These are phyloP conservation scores for Protaetia brevitarsis DNA, from an alignment of 1,140 invertebrate species.

Conservation along the genomic window DNA sequence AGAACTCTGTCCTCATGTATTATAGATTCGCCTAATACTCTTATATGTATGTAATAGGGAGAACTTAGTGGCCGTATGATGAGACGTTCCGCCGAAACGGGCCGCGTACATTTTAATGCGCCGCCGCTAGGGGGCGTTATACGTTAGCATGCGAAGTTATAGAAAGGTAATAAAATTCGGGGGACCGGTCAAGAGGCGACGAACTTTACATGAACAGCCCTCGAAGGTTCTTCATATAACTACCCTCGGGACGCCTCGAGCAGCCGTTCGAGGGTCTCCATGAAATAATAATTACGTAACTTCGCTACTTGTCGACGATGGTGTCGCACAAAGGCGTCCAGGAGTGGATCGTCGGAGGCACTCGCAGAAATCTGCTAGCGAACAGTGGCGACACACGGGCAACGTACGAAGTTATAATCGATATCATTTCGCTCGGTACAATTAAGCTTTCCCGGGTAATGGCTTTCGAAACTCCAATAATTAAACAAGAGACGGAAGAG, in stretches of 20 bases:
- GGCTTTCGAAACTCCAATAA: too few relatives aligned
- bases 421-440: too few relatives aligned
- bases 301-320: conserved; percentile 15
- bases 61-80: background rate
- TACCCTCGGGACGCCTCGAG: conserved; percentile 20
- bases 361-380: too few relatives aligned
- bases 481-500: too few relatives aligned
- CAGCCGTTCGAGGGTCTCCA: conserved; percentile 5
- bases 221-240: conserved; percentile 19
- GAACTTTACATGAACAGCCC: conserved; percentile 21
- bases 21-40: conserved; percentile 14
- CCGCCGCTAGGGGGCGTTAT: background rate
- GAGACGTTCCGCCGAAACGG: background rate
- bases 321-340: background rate
- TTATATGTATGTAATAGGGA: too few relatives aligned
- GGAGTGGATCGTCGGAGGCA: too few relatives aligned
- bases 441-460: too few relatives aligned
- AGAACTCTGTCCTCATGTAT: too few relatives aligned
- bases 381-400: too few relatives aligned
- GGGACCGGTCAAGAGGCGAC: conserved; percentile 8
- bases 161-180: conserved; percentile 19
- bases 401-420: too few relatives aligned
- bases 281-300: conserved; percentile 22
- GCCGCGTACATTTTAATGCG: too few relatives aligned
- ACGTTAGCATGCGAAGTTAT: background rate